Evolutionary conservation across 2,888 invertebrate genomes (phyloP).

Genomic region (Protodeltote pygarga): DNA sequence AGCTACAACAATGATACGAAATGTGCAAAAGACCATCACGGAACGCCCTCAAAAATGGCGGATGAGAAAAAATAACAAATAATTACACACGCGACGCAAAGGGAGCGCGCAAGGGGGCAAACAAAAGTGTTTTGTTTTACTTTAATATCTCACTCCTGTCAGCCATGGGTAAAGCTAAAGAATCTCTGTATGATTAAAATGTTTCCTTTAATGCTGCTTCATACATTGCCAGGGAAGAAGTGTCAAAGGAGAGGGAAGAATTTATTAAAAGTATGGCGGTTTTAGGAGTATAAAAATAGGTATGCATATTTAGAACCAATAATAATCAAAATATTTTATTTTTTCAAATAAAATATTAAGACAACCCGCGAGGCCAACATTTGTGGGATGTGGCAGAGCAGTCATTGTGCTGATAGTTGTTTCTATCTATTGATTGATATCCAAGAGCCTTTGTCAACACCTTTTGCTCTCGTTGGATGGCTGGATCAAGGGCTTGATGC

Average conservation of each 20-base stretch:
- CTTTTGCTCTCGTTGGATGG: too few relatives aligned
- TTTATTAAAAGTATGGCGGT: conserved; percentile 6
- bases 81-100: conserved; percentile 68
- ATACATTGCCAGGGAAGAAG: conserved; percentile 18
- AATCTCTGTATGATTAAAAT: conserved; percentile 72
- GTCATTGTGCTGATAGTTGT: too few relatives aligned
- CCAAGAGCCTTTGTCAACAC: too few relatives aligned
- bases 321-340: too few relatives aligned
- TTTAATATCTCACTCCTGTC: conserved; percentile 81
- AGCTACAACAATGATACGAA: conserved; percentile 16
- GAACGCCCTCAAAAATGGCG: conserved; percentile 44
- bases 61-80: conserved; percentile 66
- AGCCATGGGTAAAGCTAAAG: conserved; percentile 52
- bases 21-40: conserved; percentile 32
- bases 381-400: too few relatives aligned
- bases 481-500: too few relatives aligned
- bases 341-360: too few relatives aligned
- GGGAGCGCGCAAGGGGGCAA: conserved; percentile 46
- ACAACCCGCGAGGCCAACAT: too few relatives aligned
- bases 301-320: too few relatives aligned
- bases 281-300: too few relatives aligned
- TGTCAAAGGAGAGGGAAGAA: background rate
- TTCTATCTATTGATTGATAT: too few relatives aligned
- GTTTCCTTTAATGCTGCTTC: conserved; percentile 42
- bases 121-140: conserved; percentile 74